phyloP scores from a whole-genome alignment of 1,140 invertebrate genomes.

The Vanessa tameamea region DNA sequence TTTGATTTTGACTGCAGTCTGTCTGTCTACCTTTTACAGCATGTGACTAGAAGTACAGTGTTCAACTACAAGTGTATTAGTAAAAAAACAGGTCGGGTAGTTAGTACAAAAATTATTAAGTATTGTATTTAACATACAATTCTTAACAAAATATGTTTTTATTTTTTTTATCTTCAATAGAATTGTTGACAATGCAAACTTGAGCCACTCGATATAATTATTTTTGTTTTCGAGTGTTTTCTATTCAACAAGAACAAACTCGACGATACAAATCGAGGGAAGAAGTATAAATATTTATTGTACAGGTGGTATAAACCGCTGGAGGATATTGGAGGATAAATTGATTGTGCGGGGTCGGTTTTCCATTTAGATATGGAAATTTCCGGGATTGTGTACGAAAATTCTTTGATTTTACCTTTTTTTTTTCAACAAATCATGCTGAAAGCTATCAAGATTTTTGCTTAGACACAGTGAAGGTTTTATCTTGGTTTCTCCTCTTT shows the following conservation, averaged over 20 bases:
- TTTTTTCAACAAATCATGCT: conserved; percentile 68
- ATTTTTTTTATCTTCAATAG: background rate
- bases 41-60: no score
- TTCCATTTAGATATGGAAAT: conserved; percentile 81
- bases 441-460: conserved; percentile 48
- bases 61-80: no score
- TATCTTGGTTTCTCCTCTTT: background rate
- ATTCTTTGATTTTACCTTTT: conserved; percentile 77
- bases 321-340: conserved; percentile 79
- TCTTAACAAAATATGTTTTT: background rate
- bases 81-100: no score
- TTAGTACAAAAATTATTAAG: no score
- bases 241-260: conserved; percentile 51
- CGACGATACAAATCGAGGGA: conserved; percentile 66
- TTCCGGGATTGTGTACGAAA: conserved; percentile 77
- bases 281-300: conserved; percentile 79
- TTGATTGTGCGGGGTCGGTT: conserved; percentile 80
- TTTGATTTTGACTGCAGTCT: no score
- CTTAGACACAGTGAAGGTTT: conserved; percentile 32
- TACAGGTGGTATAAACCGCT: conserved; percentile 79
- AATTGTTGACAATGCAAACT: background rate
- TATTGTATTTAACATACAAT: no score
- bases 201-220: conserved; percentile 23
- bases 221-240: conserved; percentile 47
- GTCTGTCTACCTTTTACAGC: no score